Base-by-base conservation (phyloP, 2,113 vertebrate species). In the Festucalex cinctus region DNA sequence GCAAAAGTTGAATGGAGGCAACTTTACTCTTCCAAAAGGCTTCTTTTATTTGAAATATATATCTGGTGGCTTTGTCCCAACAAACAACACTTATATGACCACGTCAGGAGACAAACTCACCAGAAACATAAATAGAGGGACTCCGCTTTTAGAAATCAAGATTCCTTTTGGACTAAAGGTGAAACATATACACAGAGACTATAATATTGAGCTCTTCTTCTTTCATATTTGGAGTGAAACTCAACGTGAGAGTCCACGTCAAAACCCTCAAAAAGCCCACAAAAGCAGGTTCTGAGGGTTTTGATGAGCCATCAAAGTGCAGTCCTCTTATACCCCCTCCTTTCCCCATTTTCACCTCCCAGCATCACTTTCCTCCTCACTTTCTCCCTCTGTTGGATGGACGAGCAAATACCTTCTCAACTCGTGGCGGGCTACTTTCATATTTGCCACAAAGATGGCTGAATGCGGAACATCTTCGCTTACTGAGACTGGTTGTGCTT, bases 241-340 rank as follows among this genome's bases (percentile, higher is more conserved):
- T 16, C 53, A 7, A 28, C 1, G 24, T 7, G 24, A 39, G 9
- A 60, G 58, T 61, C 35, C 13, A 13, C 35, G 20, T 39, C 19
- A 22, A 36, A 61, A 3, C 19, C 58, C 39, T 35, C 17, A 36
- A 16, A 32, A 32, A 63, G 39, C 12, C 12, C 39, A 41, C 9
- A 63, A 9, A 5, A 13, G 8, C 51, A 54, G 16, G 17, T 19
- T n/a, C 20, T 39, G 36, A 22, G 5, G 36, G 10, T 41, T 61
- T 39, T 41, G 58, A 61, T 12, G 60, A 17, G 60, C 79, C 86
- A 88, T 89, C 88, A 88, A 89, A 89, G 86, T 87, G 79, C 86
- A 84, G 77, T 76, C 76, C 70, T 74, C 56, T n/a, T 71, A 68
- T 82, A 56, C 56, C 77, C 79, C 78, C 60, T 80, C 68, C 78